Evolutionary conservation across 2,888 invertebrate species (phyloP).

Genomic region (Acronicta aceris): DNA sequence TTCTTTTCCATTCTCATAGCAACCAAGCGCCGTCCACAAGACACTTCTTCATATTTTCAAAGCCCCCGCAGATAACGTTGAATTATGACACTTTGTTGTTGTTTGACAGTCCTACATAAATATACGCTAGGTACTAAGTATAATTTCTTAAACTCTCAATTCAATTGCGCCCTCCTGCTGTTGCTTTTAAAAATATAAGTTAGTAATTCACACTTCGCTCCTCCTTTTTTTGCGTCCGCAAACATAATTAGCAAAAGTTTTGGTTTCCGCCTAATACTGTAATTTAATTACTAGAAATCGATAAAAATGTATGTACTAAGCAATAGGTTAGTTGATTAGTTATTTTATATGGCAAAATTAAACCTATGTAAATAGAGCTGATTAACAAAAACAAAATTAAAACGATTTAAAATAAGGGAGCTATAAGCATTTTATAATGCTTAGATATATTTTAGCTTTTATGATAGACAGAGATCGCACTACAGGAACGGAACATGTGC

Average conservation of each 20-base stretch:
- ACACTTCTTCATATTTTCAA: conserved; percentile 56
- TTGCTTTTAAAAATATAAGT: conserved; percentile 39
- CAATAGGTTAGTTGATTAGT: too few species aligned
- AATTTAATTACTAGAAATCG: neutral
- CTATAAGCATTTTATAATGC: too few species aligned
- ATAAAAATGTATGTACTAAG: too few species aligned
- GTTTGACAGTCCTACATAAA: conserved; percentile 63
- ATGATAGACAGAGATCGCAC: too few species aligned
- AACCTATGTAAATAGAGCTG: too few species aligned
- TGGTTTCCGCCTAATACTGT: conserved; percentile 2
- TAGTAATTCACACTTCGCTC: conserved; percentile 34
- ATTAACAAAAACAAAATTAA: too few species aligned
- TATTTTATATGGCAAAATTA: too few species aligned
- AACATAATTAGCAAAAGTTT: conserved; percentile 52
- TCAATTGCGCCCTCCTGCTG: conserved; percentile 46
- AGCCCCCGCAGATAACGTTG: conserved; percentile 63
- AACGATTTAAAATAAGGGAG: too few species aligned
- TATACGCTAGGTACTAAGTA: conserved; percentile 52
- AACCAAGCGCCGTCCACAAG: conserved; percentile 44
- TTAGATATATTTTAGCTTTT: too few species aligned
- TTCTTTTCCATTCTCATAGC: conserved; percentile 53
- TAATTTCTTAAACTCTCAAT: conserved; percentile 57
- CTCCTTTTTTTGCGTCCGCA: conserved; percentile 31
- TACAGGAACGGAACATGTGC: too few species aligned
- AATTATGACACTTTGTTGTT: conserved; percentile 73